Conservation (phyloP, 2,113 vertebrate species). For the Brachirus orientalis region DNA sequence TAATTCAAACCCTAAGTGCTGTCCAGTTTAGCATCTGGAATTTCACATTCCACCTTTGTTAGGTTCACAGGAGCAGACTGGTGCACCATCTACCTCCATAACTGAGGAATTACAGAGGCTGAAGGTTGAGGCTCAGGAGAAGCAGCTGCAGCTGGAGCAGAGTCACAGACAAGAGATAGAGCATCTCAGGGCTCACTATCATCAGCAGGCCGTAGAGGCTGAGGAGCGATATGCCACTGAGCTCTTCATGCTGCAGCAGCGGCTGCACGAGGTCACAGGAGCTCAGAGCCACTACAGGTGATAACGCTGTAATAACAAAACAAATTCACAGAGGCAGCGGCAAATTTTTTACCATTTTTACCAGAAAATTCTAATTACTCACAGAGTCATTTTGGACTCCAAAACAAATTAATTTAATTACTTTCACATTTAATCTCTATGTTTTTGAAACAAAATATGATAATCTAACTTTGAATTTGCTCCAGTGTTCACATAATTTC, state of each 20-base stretch:
- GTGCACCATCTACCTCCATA: constrained; percentile 39
- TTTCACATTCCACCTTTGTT: constrained; percentile 21
- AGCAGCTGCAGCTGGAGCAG: constrained; percentile 80
- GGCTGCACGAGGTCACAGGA: constrained; percentile 74
- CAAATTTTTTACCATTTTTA: too few species aligned
- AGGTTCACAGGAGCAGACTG: constrained; percentile 40
- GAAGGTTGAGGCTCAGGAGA: constrained; percentile 75
- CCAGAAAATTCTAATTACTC: neutral
- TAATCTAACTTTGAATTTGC: too few species aligned
- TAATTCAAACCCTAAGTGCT: constrained; percentile 8
- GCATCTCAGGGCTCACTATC: constrained; percentile 81
- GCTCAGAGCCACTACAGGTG: constrained; percentile 81
- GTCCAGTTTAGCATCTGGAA: neutral
- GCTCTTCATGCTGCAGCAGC: constrained; percentile 82
- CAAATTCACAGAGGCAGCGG: neutral
- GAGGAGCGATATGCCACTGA: constrained; percentile 83
- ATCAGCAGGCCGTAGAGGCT: constrained; percentile 83
- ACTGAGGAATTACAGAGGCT: constrained; percentile 68
- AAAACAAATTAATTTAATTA: too few species aligned
- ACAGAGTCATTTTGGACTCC: neutral
- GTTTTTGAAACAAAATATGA: too few species aligned
- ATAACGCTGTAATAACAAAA: neutral
- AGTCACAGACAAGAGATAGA: constrained; percentile 84
- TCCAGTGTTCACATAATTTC: too few species aligned
- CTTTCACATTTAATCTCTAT: too few species aligned